Base-by-base conservation (phyloP, 2,113 vertebrate genomes). In the Actenoides hombroni region DNA sequence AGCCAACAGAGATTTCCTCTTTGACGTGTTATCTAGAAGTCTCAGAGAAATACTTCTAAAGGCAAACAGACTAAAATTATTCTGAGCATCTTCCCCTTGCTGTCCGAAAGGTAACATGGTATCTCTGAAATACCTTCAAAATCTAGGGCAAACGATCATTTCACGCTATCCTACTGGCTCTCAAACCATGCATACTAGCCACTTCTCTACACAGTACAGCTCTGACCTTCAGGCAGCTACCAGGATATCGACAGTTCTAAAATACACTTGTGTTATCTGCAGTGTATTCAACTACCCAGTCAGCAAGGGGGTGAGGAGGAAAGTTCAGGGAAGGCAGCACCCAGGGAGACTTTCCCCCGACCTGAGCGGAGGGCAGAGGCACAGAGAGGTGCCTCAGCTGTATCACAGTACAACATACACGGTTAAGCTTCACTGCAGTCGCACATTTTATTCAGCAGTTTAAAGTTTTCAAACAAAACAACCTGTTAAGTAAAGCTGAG, bases 261-360 rank as follows among this genome's bases (percentile, higher is more conserved):
- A 44, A 61, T 4, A 37, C 6, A 42, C 23, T 31, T 51, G 9
- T 10, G 8, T 37, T 37, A 28, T 17, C 18, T 37, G n/a, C 33
- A 81, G 60, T 5, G 16, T 0, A 48, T 1, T 1, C 0, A 74
- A 49, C 42, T 7, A 67, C 7, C 7, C 46, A 33, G 61, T 5
- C 8, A 7, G 59, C 0, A 0, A 83, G 6, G 2, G 3, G 17
- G 15, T 5, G 54, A 76, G 25, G 35, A 80, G 42, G 11, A 37
- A 64, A 53, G 13, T 15, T 39, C 23, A 49, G 17, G n/a, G 19
- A 73, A 76, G 25, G 25, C 3, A 2, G n/a, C 57, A 70, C 10
- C n/a, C 31, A 29, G 33, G 16, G 68, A 71, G 6, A 40, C 56
- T 15, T 68, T 31, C 49, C 60, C 59, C 64, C 2, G 25, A 28